Percentiles rank a stretch among this genome's conserved stretches.
phyloP scores from a whole-genome alignment of 2,113 vertebrate genomes.

The Rhinolophus ferrumequinum region DNA sequence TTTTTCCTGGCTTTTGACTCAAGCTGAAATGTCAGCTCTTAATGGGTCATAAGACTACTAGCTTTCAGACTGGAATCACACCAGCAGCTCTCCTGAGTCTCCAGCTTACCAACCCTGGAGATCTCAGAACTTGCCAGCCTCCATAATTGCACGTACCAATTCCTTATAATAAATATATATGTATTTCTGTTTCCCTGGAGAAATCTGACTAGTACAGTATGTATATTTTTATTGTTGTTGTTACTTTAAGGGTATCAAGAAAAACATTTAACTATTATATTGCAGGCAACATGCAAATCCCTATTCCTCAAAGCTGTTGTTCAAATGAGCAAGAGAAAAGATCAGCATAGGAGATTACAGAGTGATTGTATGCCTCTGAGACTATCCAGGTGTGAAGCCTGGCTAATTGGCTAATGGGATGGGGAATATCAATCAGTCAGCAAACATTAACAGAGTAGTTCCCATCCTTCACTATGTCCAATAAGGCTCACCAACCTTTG shows the following conservation, averaged over 20 bases:
- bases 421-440: not conserved
- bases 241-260: not conserved
- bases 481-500: not conserved
- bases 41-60: not conserved
- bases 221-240: not conserved
- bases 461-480: not conserved
- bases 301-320: not conserved
- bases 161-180: not conserved
- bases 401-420: not conserved
- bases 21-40: not conserved
- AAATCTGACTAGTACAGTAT: not conserved
- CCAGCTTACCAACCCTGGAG: not conserved
- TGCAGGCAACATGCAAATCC: not conserved
- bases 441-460: not conserved
- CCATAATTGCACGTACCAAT: not conserved
- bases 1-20: not conserved
- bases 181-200: not conserved
- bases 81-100: not conserved
- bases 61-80: not conserved
- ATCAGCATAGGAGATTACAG: not conserved
- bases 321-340: not conserved
- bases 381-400: not conserved
- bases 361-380: not conserved
- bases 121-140: not conserved
- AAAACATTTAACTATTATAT: conserved; percentile 12